These are phyloP conservation scores for Melinopterus prodromus DNA, from an alignment of 2,888 invertebrate genomes.

Conservation along the genomic window DNA sequence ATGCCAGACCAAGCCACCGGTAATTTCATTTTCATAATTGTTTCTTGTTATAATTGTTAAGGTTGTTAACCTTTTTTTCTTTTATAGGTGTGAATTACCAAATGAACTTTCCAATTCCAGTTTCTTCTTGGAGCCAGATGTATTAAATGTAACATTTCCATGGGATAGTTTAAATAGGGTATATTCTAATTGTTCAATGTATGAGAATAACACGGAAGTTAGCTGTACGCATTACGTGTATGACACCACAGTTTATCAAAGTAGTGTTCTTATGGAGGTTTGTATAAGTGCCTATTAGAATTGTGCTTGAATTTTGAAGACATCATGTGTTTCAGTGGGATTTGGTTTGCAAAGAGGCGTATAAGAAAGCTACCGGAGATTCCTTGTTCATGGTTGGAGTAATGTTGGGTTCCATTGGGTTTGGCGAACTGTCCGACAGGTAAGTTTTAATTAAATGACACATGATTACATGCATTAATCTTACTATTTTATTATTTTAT, in stretches of 20 bases:
- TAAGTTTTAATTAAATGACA: constrained; percentile 43
- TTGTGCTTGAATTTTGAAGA: constrained; percentile 41
- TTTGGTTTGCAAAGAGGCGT: constrained; percentile 71
- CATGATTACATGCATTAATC: not conserved
- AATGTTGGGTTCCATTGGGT: constrained; percentile 74
- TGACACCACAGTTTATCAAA: constrained; percentile 67
- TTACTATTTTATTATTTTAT: not conserved
- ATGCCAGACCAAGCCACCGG: constrained; percentile 72
- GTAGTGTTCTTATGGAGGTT: constrained; percentile 73
- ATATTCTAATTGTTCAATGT: constrained; percentile 65
- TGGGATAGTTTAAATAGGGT: constrained; percentile 60
- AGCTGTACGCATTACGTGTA: constrained; percentile 68
- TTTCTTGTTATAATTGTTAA: constrained; percentile 11
- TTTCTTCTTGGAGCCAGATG: constrained; percentile 60
- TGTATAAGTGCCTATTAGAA: constrained; percentile 36
- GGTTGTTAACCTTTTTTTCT: not conserved
- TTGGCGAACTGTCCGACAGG: constrained; percentile 76
- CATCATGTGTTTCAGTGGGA: constrained; percentile 65
- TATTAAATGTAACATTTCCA: constrained; percentile 65
- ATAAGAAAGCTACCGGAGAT: constrained; percentile 71
- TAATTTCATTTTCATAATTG: constrained; percentile 48
- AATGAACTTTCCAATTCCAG: constrained; percentile 64
- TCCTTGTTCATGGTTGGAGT: constrained; percentile 77
- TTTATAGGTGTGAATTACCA: constrained; percentile 68
- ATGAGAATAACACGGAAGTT: constrained; percentile 58